Percentiles rank a stretch among this genome's conserved stretches.
These are phyloP conservation scores for Caenorhabditis imperialis DNA, from an alignment of 2,888 invertebrate species.

Conservation along the genomic window DNA sequence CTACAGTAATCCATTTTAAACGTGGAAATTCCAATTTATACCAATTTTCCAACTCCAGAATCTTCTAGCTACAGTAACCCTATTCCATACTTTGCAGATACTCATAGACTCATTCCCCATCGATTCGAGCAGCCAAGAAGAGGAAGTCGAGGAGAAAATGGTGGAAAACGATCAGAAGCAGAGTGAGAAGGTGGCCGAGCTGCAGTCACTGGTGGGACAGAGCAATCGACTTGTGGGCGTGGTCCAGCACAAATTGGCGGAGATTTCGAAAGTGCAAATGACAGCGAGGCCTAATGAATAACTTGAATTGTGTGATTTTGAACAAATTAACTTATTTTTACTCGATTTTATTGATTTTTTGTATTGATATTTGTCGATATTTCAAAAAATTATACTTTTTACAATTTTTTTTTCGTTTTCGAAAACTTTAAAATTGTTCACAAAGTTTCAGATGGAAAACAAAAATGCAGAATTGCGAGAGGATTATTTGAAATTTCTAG, in stretches of 20 bases:
- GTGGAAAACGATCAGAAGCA: slow-evolving; percentile 21
- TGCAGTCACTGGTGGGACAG: slow-evolving; percentile 15
- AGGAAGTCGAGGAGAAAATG: slow-evolving; percentile 43
- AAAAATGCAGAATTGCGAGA: slow-evolving; percentile 5
- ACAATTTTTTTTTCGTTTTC: not conserved
- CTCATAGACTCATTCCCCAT: slow-evolving; percentile 74
- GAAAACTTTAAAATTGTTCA: not conserved
- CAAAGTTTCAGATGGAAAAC: slow-evolving; percentile 16
- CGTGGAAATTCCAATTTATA: too few species aligned
- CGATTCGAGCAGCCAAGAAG: slow-evolving; percentile 63
- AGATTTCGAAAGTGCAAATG: slow-evolving; percentile 44
- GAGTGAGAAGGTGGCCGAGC: slow-evolving; percentile 28
- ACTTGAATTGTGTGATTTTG: not conserved
- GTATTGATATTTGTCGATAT: not conserved
- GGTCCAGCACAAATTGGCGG: slow-evolving; percentile 39
- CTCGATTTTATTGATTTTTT: not conserved
- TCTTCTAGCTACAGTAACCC: too few species aligned
- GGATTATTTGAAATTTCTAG: slow-evolving; percentile 32
- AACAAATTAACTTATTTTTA: not conserved
- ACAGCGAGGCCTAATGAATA: slow-evolving; percentile 35
- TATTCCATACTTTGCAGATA: slow-evolving; percentile 41
- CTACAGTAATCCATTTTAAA: too few species aligned
- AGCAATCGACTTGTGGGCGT: slow-evolving; percentile 13
- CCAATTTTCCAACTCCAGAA: too few species aligned
- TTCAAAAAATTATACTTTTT: too few species aligned